These are phyloP conservation scores for Ligdia adustata DNA, from an alignment of 2,888 invertebrate genomes.

Conservation along the genomic window DNA sequence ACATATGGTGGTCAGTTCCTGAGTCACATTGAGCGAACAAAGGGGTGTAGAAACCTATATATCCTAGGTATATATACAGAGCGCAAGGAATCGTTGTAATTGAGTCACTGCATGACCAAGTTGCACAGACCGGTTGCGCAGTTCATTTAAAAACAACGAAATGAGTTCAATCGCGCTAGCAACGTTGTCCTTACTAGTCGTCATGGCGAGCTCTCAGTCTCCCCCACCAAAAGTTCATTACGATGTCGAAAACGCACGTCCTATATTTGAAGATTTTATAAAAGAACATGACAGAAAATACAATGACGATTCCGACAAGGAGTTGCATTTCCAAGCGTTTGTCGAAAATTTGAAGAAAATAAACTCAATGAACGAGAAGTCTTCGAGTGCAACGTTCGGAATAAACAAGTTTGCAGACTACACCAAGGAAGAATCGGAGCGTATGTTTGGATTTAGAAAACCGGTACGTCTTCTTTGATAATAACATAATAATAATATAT, in stretches of 20 bases:
- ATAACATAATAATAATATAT: too few species aligned
- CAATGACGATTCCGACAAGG: conserved; percentile 40
- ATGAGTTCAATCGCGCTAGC: conserved; percentile 6
- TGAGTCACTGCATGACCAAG: not conserved
- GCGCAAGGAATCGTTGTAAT: not conserved
- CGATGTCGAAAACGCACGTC: conserved; percentile 36
- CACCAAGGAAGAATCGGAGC: conserved; percentile 8
- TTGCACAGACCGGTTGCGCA: not conserved
- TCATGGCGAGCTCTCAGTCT: conserved; percentile 6
- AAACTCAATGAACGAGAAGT: conserved; percentile 6
- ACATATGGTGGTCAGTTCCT: too few species aligned
- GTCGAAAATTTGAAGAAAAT: conserved; percentile 12
- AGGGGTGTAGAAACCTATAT: not conserved
- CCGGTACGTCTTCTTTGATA: too few species aligned
- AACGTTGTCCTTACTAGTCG: conserved; percentile 8
- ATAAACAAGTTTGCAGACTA: conserved; percentile 21
- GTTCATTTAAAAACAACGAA: not conserved
- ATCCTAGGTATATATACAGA: not conserved
- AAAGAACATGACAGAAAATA: conserved; percentile 40
- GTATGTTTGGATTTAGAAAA: not conserved
- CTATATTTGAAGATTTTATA: conserved; percentile 44
- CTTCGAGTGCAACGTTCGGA: not conserved
- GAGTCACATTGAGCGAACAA: too few species aligned
- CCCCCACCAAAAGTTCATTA: conserved; percentile 16
- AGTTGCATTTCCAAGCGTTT: conserved; percentile 42